A percentile compares a stretch with the other conserved stretches of the same genome.
Evolutionary conservation across 2,888 invertebrate genomes (phyloP).

Genomic region (Gnatocerus cornutus): DNA sequence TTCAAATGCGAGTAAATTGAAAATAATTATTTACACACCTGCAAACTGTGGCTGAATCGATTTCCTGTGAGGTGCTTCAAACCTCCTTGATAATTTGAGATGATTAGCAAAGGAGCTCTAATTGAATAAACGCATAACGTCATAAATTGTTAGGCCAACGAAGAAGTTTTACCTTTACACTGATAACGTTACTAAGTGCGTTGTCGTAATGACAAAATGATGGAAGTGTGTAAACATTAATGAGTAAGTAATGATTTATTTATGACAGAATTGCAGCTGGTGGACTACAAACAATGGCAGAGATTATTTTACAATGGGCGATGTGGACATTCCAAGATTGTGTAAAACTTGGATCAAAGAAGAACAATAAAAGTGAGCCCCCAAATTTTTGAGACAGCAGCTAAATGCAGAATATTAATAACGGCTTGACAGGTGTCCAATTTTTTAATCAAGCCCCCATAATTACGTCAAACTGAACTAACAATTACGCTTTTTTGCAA

Average conservation of each 20-base stretch:
- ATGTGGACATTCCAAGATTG: background rate
- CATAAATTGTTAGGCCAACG: conserved; percentile 4
- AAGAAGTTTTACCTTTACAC: conserved; percentile 23
- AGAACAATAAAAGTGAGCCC: too few relatives aligned
- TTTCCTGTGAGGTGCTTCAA: conserved; percentile 41
- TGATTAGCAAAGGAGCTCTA: conserved; percentile 45
- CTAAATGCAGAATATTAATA: too few relatives aligned
- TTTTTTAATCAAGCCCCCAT: too few relatives aligned
- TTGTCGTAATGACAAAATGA: conserved; percentile 33
- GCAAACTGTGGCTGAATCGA: conserved; percentile 40
- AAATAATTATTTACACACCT: conserved; percentile 50
- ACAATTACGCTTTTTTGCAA: too few relatives aligned
- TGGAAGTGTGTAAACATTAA: conserved; percentile 16
- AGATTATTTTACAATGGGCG: background rate
- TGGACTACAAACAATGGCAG: background rate
- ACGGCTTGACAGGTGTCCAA: too few relatives aligned
- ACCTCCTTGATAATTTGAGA: conserved; percentile 38
- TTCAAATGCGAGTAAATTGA: conserved; percentile 43
- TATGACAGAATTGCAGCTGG: conserved; percentile 5
- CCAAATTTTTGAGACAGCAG: too few relatives aligned
- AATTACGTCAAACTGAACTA: too few relatives aligned
- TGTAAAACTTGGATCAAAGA: too few relatives aligned
- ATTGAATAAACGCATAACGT: conserved; percentile 39
- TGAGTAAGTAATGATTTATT: conserved; percentile 14
- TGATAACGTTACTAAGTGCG: conserved; percentile 14